phyloP scores from a whole-genome alignment of 1,140 invertebrate genomes.

The Philopotamus ludificatus region DNA sequence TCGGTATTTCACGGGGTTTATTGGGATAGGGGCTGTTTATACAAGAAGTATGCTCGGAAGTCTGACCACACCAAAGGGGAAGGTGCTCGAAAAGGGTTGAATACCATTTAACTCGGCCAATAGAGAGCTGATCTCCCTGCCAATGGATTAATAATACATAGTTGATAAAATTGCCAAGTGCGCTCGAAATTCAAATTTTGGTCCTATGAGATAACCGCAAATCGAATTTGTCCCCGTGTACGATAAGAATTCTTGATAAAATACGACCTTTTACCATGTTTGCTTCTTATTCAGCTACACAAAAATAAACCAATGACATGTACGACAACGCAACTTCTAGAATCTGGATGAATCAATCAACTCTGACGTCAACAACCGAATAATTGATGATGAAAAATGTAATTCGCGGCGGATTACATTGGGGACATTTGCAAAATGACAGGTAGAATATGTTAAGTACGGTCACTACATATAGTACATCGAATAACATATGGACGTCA shows the following conservation, averaged over 20 bases:
- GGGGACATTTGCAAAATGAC: too few relatives aligned
- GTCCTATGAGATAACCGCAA: not conserved
- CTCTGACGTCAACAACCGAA: too few relatives aligned
- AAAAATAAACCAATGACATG: too few relatives aligned
- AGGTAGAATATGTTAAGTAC: too few relatives aligned
- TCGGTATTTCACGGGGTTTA: constrained; percentile 10
- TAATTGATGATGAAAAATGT: too few relatives aligned
- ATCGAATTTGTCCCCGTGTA: not conserved
- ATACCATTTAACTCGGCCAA: constrained; percentile 2
- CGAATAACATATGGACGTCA: too few relatives aligned
- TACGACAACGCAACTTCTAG: too few relatives aligned
- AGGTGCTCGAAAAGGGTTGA: constrained; percentile 26
- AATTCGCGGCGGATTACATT: too few relatives aligned
- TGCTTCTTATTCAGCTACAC: not conserved
- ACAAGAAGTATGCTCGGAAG: constrained; percentile 21
- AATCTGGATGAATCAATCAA: too few relatives aligned
- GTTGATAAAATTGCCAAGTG: constrained; percentile 20
- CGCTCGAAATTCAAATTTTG: constrained; percentile 3
- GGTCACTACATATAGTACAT: too few relatives aligned
- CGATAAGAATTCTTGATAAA: not conserved
- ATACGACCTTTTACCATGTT: not conserved
- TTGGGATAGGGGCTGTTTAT: constrained; percentile 25
- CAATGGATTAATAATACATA: constrained; percentile 28
- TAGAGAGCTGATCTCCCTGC: constrained; percentile 8
- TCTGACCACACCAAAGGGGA: constrained; percentile 23